Evolutionary conservation across 2,888 invertebrate species (phyloP).

Genomic region (Brenthis daphne): DNA sequence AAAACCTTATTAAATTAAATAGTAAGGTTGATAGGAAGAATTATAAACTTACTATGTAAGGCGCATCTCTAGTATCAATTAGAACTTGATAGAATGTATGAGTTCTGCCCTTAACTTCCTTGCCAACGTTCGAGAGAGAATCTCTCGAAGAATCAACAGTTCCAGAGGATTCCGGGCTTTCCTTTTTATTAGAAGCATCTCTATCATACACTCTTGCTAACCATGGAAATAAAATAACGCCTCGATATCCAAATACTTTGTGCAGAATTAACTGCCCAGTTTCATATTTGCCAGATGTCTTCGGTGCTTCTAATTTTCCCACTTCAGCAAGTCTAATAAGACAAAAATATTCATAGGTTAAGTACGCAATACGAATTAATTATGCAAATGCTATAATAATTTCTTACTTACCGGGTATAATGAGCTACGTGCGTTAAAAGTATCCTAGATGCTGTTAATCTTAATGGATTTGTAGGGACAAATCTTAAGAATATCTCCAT

Average conservation of each 20-base stretch:
- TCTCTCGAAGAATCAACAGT: slow-evolving; percentile 60
- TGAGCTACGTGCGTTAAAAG: slow-evolving; percentile 70
- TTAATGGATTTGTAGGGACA: slow-evolving; percentile 65
- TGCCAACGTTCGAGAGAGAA: slow-evolving; percentile 83
- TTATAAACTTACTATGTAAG: slow-evolving; percentile 91
- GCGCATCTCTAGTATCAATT: slow-evolving; percentile 98
- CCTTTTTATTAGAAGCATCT: slow-evolving; percentile 89
- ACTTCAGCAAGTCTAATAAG: slow-evolving; percentile 93
- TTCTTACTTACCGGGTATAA: slow-evolving; percentile 68
- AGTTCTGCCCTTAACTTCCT: slow-evolving; percentile 94
- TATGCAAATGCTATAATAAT: slow-evolving; percentile 25
- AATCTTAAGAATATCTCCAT: slow-evolving; percentile 79
- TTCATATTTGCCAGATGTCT: slow-evolving; percentile 94
- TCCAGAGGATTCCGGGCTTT: slow-evolving; percentile 64
- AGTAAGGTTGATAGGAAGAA: neutral
- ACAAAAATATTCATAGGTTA: slow-evolving; percentile 57
- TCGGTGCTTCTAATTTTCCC: slow-evolving; percentile 93
- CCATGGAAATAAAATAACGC: slow-evolving; percentile 98
- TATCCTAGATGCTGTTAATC: slow-evolving; percentile 66
- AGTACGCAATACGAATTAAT: slow-evolving; percentile 52
- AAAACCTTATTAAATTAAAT: too few species aligned
- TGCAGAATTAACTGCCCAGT: slow-evolving; percentile 98
- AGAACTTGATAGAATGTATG: slow-evolving; percentile 99
- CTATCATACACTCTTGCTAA: slow-evolving; percentile 96
- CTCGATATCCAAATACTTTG: slow-evolving; percentile 97